Evolutionary conservation across 2,113 vertebrate species (phyloP), one percentile per base, ranked within the genome.

Genomic region (Vicugna pacos): DNA sequence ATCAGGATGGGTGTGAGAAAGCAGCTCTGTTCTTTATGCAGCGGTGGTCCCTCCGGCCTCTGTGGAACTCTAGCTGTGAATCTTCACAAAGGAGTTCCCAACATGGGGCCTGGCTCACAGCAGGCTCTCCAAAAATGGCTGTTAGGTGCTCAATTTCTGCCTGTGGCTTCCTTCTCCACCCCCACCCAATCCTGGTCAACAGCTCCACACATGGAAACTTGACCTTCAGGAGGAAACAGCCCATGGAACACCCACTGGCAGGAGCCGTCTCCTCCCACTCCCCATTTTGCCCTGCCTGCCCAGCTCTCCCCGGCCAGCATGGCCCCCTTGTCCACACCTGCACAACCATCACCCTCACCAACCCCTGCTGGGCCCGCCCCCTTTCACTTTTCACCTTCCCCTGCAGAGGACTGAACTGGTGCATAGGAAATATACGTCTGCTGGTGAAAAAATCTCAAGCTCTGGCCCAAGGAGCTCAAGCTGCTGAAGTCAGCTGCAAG

Each of bases 31-130:
- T 35, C 19, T 65, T 65, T 22, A 16, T 19, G 32, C 1, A 72
- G 84, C 26, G 10, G 52, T 1, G 3, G 46, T 11, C 16, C 46
- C 35, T 84, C 5, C 10, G 65, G 70, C 52, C 65, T 88, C 93
- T 17, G 30, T 4, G 3, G 54, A 22, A 14, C 2, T 13, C 0
- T 24, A 10, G 42, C n/a, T 26, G 2, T 13, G 38, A 28, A 20
- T 26, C 46, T 46, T 81, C 5, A 52, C 38, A 30, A 8, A 22
- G 38, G 38, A 5, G 28, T 15, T 48, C 50, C 48, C 35, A 38
- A 56, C 28, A n/a, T 56, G 14, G 60, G 14, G 46, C 38, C 67
- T 56, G 35, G 91, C 64, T 65, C 72, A 46, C 48, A 76, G 48
- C 9, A 79, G 42, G 7, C 35, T 75, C 48, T 52, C 89, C 50